phyloP scores from a whole-genome alignment of 2,113 vertebrate species.

The Chaetodon trifascialis region DNA sequence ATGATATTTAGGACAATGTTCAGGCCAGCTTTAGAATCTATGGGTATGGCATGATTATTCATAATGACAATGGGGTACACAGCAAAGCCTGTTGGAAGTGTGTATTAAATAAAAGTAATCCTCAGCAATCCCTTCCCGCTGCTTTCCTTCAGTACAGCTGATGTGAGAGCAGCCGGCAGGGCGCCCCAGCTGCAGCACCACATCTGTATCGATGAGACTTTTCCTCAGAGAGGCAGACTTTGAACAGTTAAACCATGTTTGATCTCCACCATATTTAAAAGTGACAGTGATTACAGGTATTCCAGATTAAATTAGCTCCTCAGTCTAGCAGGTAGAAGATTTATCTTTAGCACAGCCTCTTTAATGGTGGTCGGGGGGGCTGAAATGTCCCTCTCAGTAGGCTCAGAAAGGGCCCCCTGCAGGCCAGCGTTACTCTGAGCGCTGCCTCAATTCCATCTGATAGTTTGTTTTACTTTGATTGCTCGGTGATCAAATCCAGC shows the following conservation, averaged over 20 bases:
- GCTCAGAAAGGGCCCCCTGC: slow-evolving; percentile 50
- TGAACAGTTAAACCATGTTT: not conserved
- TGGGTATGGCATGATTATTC: not conserved
- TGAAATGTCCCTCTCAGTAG: not conserved
- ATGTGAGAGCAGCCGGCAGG: slow-evolving; percentile 10
- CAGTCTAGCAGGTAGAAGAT: slow-evolving; percentile 20
- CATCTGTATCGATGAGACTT: not conserved
- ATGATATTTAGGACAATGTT: not conserved
- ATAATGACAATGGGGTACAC: slow-evolving; percentile 12
- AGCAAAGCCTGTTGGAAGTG: slow-evolving; percentile 22
- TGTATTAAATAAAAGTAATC: slow-evolving; percentile 12
- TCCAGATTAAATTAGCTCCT: slow-evolving; percentile 23
- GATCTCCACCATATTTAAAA: slow-evolving; percentile 29
- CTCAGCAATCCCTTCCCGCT: not conserved
- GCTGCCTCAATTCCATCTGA: slow-evolving; percentile 45
- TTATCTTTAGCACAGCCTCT: slow-evolving; percentile 15
- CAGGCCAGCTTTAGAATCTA: not conserved
- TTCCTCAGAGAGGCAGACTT: not conserved
- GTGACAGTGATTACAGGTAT: slow-evolving; percentile 37
- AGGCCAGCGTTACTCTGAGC: slow-evolving; percentile 33
- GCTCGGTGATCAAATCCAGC: slow-evolving; percentile 64
- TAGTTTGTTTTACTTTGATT: slow-evolving; percentile 65
- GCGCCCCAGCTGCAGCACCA: not conserved
- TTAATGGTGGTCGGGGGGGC: slow-evolving; percentile 20
- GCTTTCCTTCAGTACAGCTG: slow-evolving; percentile 12